phyloP scores from a whole-genome alignment of 2,888 invertebrate species.

The Matsumyia berberina region DNA sequence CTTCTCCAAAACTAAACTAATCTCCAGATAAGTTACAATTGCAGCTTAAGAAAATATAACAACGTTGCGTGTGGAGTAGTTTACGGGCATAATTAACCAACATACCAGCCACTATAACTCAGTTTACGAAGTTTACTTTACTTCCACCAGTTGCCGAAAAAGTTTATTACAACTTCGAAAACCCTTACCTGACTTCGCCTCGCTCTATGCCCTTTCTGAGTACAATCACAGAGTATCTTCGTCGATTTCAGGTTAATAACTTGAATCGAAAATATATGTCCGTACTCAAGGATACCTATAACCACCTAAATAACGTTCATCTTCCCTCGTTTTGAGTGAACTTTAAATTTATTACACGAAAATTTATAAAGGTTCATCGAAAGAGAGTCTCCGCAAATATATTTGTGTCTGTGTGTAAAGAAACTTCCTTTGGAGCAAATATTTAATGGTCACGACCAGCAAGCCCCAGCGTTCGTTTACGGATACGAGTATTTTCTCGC shows the following conservation, averaged over 20 bases:
- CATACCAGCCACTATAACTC: neutral
- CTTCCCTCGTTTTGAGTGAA: neutral
- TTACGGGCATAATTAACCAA: constrained; percentile 11
- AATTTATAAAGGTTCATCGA: constrained; percentile 1
- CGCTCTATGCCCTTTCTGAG: neutral
- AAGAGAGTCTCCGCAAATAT: constrained; percentile 2
- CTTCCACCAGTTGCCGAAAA: neutral
- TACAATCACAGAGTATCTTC: constrained; percentile 11
- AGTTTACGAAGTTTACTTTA: constrained; percentile 3
- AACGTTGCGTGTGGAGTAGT: neutral
- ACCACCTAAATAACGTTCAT: constrained; percentile 10
- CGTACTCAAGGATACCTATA: constrained; percentile 1
- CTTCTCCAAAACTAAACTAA: neutral
- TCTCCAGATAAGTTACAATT: constrained; percentile 6
- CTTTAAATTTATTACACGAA: constrained; percentile 36
- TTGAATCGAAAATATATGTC: constrained; percentile 5
- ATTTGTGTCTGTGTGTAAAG: neutral
- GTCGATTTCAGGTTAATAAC: constrained; percentile 14
- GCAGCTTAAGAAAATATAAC: constrained; percentile 2
- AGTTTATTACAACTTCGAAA: constrained; percentile 16
- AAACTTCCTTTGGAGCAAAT: constrained; percentile 3
- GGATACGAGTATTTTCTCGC: neutral
- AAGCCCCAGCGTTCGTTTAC: constrained; percentile 8
- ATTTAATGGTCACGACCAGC: constrained; percentile 12
- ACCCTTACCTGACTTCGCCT: neutral